These are phyloP conservation scores for Ciconia nigra DNA, from an alignment of 2,797 vertebrate genomes.

Conservation along the genomic window DNA sequence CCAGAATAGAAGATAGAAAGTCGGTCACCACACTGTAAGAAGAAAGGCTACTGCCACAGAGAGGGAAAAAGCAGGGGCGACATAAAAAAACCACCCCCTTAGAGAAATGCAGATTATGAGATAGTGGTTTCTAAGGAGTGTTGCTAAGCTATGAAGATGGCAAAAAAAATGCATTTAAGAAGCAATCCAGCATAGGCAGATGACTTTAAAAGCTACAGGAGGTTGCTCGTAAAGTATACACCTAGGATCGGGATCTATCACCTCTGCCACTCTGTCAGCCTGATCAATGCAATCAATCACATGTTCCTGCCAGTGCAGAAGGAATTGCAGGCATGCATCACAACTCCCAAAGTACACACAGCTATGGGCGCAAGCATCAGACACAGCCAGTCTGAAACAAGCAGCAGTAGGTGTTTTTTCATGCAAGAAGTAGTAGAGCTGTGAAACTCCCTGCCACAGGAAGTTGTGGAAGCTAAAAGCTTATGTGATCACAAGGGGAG, in stretches of 20 bases:
- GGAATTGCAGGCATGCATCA: not conserved
- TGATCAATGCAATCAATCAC: not conserved
- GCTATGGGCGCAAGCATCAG: not conserved
- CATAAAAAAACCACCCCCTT: not conserved
- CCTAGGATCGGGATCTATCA: not conserved
- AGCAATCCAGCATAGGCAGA: not conserved
- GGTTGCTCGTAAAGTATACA: not conserved
- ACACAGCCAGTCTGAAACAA: not conserved
- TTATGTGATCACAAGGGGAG: not conserved
- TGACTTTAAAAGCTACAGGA: not conserved
- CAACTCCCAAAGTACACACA: not conserved
- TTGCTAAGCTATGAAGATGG: conserved; percentile 15
- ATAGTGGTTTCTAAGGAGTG: not conserved
- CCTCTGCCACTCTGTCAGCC: not conserved
- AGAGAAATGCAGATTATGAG: not conserved
- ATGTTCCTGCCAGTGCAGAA: not conserved
- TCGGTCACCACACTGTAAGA: not conserved
- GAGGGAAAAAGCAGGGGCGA: not conserved
- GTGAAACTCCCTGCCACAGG: not conserved
- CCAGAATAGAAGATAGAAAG: not conserved
- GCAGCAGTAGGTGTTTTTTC: not conserved
- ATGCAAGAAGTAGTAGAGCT: not conserved
- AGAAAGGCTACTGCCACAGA: not conserved
- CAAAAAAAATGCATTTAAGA: not conserved
- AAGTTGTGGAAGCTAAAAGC: not conserved